phyloP scores from a whole-genome alignment of 2,113 vertebrate species.

The Platysteira castanea region DNA sequence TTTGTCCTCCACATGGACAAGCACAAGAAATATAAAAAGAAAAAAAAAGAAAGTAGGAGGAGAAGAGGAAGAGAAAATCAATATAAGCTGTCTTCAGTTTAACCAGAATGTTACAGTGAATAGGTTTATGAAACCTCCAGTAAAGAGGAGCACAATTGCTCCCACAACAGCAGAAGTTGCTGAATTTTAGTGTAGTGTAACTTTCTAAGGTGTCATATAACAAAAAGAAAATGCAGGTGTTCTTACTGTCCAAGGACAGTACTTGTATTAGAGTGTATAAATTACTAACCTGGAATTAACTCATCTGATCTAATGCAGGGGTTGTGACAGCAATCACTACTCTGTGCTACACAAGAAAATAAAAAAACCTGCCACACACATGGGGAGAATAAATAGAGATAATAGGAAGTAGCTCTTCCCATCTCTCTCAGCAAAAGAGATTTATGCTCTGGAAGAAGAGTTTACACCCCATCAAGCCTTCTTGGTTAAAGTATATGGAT shows the following conservation, averaged over 20 bases:
- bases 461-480: not conserved
- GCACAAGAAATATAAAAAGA: not conserved
- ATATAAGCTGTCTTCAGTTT: slow-evolving; percentile 56
- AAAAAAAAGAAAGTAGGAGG: not conserved
- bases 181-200: slow-evolving; percentile 34
- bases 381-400: not conserved
- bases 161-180: slow-evolving; percentile 49
- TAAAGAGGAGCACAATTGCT: slow-evolving; percentile 38
- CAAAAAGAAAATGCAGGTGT: slow-evolving; percentile 13
- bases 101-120: slow-evolving; percentile 58
- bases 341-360: not conserved
- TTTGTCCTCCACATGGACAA: slow-evolving; percentile 50
- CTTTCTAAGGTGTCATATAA: slow-evolving; percentile 21
- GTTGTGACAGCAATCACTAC: not conserved
- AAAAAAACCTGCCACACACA: not conserved
- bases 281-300: slow-evolving; percentile 30
- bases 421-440: not conserved
- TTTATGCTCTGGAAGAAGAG: not conserved
- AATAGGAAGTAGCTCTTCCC: not conserved
- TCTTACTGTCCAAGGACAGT: not conserved
- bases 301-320: not conserved
- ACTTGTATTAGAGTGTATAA: not conserved
- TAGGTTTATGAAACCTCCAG: slow-evolving; percentile 53
- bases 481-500: not conserved
- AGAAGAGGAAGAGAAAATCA: slow-evolving; percentile 38